These are phyloP conservation scores for Caenorhabditis macrosperma DNA, from an alignment of 2,888 invertebrate genomes.

Conservation along the genomic window DNA sequence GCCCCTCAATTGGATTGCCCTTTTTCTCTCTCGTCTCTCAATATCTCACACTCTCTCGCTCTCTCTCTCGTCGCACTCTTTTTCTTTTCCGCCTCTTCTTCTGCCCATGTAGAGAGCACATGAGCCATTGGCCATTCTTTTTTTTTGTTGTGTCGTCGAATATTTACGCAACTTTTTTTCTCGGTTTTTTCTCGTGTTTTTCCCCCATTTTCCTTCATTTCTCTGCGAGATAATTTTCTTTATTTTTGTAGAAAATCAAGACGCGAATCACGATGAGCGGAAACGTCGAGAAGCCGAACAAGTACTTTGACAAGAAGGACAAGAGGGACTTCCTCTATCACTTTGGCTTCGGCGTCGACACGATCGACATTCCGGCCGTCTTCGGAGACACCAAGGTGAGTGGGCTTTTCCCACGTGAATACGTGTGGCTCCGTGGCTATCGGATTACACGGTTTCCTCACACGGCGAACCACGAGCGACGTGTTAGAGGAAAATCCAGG, in stretches of 20 bases:
- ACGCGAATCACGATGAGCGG: conserved; percentile 28
- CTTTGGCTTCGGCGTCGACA: conserved; percentile 73
- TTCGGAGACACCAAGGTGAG: conserved; percentile 70
- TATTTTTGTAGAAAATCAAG: too few species aligned
- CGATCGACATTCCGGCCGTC: conserved; percentile 67
- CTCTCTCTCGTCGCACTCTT: neutral
- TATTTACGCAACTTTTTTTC: neutral
- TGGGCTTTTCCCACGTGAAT: neutral
- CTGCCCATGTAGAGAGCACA: too few species aligned
- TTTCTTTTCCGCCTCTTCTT: conserved; percentile 1
- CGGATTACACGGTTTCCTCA: too few species aligned
- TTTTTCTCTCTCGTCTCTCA: neutral
- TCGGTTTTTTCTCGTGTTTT: neutral
- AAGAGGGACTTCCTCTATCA: conserved; percentile 75
- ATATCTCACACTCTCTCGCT: neutral
- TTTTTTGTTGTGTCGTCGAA: conserved; percentile 1
- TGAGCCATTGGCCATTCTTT: neutral
- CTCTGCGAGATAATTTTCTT: neutral
- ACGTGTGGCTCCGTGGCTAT: too few species aligned
- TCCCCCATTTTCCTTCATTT: neutral
- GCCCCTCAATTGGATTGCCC: conserved; percentile 4
- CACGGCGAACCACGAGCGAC: too few species aligned
- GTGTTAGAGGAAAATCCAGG: too few species aligned
- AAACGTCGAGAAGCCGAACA: conserved; percentile 63
- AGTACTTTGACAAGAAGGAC: conserved; percentile 61